Percentiles rank a stretch among this genome's conserved stretches.
These are phyloP conservation scores for Columba livia DNA, from an alignment of 2,113 vertebrate species.

Conservation along the genomic window DNA sequence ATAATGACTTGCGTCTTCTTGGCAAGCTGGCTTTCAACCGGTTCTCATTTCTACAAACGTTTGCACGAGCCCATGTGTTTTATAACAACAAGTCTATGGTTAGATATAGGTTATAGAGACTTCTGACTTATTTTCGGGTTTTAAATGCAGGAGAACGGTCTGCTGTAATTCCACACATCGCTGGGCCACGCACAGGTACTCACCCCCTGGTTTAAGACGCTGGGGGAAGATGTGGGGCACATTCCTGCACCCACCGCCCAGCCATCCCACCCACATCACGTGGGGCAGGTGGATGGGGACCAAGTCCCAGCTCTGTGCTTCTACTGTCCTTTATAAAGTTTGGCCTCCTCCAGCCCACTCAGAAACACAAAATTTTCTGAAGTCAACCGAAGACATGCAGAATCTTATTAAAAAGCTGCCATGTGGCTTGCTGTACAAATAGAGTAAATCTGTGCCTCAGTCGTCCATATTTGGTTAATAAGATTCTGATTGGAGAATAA, in stretches of 20 bases:
- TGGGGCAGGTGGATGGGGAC: neutral
- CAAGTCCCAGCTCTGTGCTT: accelerated
- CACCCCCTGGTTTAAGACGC: accelerated
- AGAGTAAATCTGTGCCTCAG: neutral
- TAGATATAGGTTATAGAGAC: neutral
- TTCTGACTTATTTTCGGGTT: neutral
- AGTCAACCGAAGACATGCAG: neutral
- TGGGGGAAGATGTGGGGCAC: accelerated
- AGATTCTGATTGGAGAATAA: neutral
- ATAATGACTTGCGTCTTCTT: neutral
- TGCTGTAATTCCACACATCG: accelerated
- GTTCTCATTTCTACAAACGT: neutral
- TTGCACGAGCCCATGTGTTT: accelerated
- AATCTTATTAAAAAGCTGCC: neutral
- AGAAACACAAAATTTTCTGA: neutral
- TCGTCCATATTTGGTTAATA: neutral
- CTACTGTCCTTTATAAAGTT: neutral
- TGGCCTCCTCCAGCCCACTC: neutral
- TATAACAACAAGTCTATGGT: accelerated
- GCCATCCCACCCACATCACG: neutral
- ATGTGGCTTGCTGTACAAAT: neutral
- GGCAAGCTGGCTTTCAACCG: neutral
- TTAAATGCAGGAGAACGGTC: neutral
- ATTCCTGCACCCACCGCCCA: neutral
- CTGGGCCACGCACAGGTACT: too few species aligned